These are phyloP conservation scores for Sepiola atlantica DNA, from an alignment of 2,888 invertebrate species.

Conservation along the genomic window DNA sequence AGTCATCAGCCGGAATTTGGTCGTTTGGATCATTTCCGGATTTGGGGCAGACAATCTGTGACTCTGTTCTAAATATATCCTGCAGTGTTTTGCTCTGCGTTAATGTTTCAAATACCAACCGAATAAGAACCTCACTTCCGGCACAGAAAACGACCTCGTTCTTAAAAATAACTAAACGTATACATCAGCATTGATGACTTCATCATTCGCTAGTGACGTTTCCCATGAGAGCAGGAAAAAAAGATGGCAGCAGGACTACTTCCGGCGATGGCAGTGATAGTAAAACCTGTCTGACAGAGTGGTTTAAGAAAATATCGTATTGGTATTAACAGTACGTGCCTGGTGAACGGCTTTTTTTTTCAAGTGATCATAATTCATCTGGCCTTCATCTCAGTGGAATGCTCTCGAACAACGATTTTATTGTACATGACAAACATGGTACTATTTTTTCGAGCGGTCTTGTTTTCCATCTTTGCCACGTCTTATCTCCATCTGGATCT, in stretches of 20 bases:
- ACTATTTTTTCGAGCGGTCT: conserved; percentile 8
- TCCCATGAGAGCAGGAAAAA: neutral
- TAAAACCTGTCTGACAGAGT: neutral
- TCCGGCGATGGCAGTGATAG: neutral
- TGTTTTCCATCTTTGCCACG: neutral
- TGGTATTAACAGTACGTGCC: neutral
- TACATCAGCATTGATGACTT: neutral
- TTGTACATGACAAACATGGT: neutral
- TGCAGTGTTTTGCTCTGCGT: neutral
- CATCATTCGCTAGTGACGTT: neutral
- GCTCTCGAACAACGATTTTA: neutral
- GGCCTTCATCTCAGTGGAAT: neutral
- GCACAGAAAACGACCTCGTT: neutral
- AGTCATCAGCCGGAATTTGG: neutral
- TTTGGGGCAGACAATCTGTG: neutral
- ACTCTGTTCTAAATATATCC: conserved; percentile 32
- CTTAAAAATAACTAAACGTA: neutral
- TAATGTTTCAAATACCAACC: neutral
- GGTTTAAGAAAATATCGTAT: neutral
- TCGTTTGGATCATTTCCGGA: neutral
- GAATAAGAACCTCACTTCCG: neutral
- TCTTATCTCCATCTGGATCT: neutral
- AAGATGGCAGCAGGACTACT: neutral
- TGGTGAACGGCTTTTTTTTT: neutral
- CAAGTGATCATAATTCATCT: neutral